Evolutionary conservation across 2,797 vertebrate species (phyloP).

Genomic region (Manis javanica): DNA sequence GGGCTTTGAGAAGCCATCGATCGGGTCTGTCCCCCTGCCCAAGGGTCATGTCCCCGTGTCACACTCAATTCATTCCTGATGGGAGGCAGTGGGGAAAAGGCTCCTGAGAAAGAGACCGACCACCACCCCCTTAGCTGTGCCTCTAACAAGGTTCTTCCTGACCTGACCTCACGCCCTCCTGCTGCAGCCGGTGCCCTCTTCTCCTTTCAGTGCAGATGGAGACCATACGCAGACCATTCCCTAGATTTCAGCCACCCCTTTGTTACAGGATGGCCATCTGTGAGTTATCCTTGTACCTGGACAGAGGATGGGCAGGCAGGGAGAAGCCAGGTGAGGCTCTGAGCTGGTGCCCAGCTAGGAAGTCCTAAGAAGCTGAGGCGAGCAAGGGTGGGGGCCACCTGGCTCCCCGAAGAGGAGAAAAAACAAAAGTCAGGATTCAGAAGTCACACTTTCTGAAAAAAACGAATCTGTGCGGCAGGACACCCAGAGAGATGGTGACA

Average conservation of each 20-base stretch:
- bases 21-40: neutral
- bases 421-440: neutral
- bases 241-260: neutral
- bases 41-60: neutral
- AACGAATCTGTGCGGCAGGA: neutral
- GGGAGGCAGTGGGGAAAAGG: rapidly evolving
- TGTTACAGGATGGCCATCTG: neutral
- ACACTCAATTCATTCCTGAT: neutral
- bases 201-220: neutral
- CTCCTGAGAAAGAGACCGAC: neutral
- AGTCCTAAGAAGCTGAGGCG: neutral
- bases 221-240: neutral
- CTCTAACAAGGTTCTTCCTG: neutral
- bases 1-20: neutral
- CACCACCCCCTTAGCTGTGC: neutral
- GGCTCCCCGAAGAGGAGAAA: neutral
- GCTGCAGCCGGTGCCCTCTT: neutral
- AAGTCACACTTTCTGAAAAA: neutral
- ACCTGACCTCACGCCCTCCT: neutral
- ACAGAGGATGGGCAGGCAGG: no score
- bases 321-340: no score
- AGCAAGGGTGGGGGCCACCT: neutral
- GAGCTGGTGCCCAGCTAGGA: no score
- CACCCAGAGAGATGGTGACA: neutral
- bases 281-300: neutral